These are phyloP conservation scores for Syngnathus rostellatus DNA, from an alignment of 2,797 vertebrate genomes.

Conservation along the genomic window DNA sequence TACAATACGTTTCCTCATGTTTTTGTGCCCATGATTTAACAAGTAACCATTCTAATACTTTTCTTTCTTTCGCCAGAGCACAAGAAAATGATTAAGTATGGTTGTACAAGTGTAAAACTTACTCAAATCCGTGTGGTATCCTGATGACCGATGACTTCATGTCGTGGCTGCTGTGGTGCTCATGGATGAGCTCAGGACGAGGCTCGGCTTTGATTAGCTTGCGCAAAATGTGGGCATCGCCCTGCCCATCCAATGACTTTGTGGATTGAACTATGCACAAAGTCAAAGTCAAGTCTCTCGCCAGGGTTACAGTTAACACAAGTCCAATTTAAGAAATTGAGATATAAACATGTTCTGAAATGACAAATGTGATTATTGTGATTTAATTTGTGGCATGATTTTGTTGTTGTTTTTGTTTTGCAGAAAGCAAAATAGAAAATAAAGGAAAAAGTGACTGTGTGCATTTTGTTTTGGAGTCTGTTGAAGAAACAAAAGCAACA, in stretches of 20 bases:
- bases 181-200: conserved; percentile 64
- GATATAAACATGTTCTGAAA: no score
- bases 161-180: conserved; percentile 76
- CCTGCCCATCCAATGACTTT: conserved; percentile 39
- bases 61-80: no score
- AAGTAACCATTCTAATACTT: no score
- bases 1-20: no score
- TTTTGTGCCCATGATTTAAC: no score
- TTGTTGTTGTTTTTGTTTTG: no score
- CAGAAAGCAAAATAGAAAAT: no score
- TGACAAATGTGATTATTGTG: no score
- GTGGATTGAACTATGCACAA: conserved; percentile 38
- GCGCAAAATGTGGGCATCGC: conserved; percentile 64
- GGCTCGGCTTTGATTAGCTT: conserved; percentile 86
- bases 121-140: conserved; percentile 73
- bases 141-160: conserved; percentile 81
- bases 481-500: background rate
- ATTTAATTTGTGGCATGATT: no score
- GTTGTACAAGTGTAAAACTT: conserved; percentile 57
- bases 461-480: background rate
- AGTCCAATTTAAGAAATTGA: no score
- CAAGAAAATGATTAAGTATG: no score
- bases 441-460: background rate
- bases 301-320: background rate
- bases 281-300: background rate